phyloP scores from a whole-genome alignment of 2,797 vertebrate species.

The Lindbergichthys nudifrons region DNA sequence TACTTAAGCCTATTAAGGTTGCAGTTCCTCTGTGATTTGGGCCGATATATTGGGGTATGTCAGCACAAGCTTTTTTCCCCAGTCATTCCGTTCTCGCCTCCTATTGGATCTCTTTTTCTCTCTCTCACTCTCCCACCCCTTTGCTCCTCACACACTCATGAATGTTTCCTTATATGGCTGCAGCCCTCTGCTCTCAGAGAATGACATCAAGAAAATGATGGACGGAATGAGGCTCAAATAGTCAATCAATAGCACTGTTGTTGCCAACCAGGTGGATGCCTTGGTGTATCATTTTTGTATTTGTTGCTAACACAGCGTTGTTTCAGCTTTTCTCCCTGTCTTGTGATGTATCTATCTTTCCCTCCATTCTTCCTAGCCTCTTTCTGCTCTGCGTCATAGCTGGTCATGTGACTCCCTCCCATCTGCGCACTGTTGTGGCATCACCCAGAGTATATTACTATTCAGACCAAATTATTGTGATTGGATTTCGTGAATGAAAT shows the following conservation, averaged over 20 bases:
- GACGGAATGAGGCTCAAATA: constrained; percentile 53
- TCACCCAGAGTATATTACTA: constrained; percentile 48
- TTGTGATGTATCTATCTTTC: constrained; percentile 67
- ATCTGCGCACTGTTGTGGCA: constrained; percentile 62
- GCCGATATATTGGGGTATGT: constrained; percentile 46
- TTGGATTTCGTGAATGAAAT: constrained; percentile 26
- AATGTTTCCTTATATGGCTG: constrained; percentile 82
- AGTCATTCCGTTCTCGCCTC: constrained; percentile 61
- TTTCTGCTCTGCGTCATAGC: constrained; percentile 72
- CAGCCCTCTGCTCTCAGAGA: constrained; percentile 66
- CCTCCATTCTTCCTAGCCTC: constrained; percentile 69
- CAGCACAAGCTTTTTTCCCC: constrained; percentile 37
- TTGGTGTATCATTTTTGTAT: constrained; percentile 32
- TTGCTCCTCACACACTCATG: constrained; percentile 54
- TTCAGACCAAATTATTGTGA: constrained; percentile 39
- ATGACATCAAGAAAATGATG: constrained; percentile 56
- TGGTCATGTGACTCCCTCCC: constrained; percentile 72
- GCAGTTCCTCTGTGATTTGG: constrained; percentile 36
- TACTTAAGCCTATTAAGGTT: constrained; percentile 52
- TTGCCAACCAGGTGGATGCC: constrained; percentile 17
- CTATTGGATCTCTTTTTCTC: constrained; percentile 41
- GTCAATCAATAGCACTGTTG: constrained; percentile 34
- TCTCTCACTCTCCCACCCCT: constrained; percentile 57
- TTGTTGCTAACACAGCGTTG: constrained; percentile 33
- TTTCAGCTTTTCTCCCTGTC: constrained; percentile 56